phyloP scores from a whole-genome alignment of 2,797 vertebrate genomes.

The Etheostoma nigrum region DNA sequence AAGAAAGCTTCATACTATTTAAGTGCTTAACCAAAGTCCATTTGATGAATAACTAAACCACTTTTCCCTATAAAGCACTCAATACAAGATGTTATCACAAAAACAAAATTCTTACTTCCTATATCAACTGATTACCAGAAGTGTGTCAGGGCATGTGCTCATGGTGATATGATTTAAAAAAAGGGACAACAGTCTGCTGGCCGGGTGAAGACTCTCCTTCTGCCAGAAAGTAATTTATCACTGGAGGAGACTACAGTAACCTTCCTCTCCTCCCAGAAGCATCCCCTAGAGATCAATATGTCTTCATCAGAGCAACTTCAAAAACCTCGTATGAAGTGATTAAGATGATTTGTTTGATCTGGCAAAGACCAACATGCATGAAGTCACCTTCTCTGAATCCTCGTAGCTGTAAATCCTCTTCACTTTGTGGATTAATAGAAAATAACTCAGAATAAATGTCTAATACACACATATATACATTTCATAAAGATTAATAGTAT shows the following conservation, averaged over 20 bases:
- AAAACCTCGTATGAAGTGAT: conserved; percentile 21
- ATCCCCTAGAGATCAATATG: conserved; percentile 44
- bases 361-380: neutral
- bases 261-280: conserved; percentile 24
- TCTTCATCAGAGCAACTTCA: conserved; percentile 49
- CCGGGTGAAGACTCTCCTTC: conserved; percentile 3
- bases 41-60: conserved; percentile 14
- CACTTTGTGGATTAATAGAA: conserved; percentile 16
- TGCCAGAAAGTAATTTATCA: conserved; percentile 32
- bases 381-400: conserved; percentile 21
- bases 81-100: neutral
- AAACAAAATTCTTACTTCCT: neutral
- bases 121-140: neutral
- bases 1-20: neutral
- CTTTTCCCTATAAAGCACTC: neutral
- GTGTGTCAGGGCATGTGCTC: conserved; percentile 7
- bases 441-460: conserved; percentile 9
- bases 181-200: conserved; percentile 10
- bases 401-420: conserved; percentile 27
- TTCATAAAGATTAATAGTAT: conserved; percentile 4
- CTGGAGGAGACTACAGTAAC: conserved; percentile 16
- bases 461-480: conserved; percentile 1
- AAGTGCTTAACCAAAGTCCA: neutral
- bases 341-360: conserved; percentile 40
- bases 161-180: conserved; percentile 2